A percentile compares a stretch with the other conserved stretches of the same genome.
These are phyloP conservation scores for Cryptocephalus moraei DNA, from an alignment of 2,888 invertebrate species.

Conservation along the genomic window DNA sequence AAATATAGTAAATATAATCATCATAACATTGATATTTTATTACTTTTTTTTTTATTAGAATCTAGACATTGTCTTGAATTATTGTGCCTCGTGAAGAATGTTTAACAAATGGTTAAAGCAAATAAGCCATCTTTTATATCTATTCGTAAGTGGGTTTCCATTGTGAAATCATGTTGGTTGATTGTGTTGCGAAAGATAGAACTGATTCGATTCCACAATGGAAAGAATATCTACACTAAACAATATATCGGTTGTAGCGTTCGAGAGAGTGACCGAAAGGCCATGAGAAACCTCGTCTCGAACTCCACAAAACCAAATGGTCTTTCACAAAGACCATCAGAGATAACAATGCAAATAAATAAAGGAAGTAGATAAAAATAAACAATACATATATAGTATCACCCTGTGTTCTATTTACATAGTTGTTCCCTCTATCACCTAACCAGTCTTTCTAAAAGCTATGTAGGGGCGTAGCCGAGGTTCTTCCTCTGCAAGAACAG, in stretches of 20 bases:
- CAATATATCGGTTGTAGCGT: too few species aligned
- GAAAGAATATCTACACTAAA: too few species aligned
- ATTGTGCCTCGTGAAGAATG: constrained; percentile 36
- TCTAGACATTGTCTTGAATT: constrained; percentile 39
- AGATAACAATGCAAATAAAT: background rate
- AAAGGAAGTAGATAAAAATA: background rate
- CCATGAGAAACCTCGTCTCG: too few species aligned
- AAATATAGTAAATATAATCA: constrained; percentile 27
- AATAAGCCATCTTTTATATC: constrained; percentile 9
- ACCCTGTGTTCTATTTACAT: constrained; percentile 40
- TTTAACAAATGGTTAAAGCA: constrained; percentile 28
- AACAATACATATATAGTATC: constrained; percentile 22
- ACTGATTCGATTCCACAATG: too few species aligned
- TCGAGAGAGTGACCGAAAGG: too few species aligned
- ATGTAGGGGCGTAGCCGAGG: constrained; percentile 48
- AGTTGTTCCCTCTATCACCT: constrained; percentile 29
- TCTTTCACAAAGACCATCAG: background rate
- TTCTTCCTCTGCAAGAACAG: constrained; percentile 68
- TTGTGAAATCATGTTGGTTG: too few species aligned
- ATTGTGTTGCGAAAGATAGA: too few species aligned
- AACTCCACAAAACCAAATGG: background rate
- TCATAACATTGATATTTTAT: constrained; percentile 26
- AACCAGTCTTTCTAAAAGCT: constrained; percentile 34
- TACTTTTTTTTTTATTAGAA: constrained; percentile 29
- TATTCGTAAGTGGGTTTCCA: too few species aligned